Base-by-base conservation (phyloP, 2,888 invertebrate species). In the Oscheius sp. region DNA sequence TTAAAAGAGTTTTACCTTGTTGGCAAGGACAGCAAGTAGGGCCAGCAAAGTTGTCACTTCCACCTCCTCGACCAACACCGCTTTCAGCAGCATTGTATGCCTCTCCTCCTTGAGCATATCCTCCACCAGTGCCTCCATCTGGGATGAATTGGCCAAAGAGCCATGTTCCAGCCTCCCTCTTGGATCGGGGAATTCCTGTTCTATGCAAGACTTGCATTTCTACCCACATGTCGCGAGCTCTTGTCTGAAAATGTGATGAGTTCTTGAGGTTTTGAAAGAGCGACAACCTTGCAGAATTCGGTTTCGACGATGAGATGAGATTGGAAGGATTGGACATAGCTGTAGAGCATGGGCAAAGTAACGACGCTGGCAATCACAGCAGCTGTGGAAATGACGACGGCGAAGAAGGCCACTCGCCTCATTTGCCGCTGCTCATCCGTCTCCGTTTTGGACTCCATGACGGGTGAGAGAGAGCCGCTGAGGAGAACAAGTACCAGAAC, bases 341-440 rank as follows among this genome's bases (percentile, higher is more conserved):
- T 80, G 78, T 85, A 85, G 66, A 85, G 81, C 85, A 85, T 85
- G 53, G 85, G 85, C 69, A 85, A 77, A 2, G 85, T 85, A 64
- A 85, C 68, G n/a, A 68, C 45, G 31, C 58, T 45, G 48, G 84
- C 82, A 69, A 85, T 83, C 45, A 85, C 84, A 55, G 85, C 85
- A 33, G 83, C 85, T 55, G 85, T 85, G 12, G 85, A 85, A 63
- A 85, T 82, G 58, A 82, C 85, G 55, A 85, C 79, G 68, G 85
- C 85, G 65, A 84, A 85, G 75, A 85, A 85, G 70, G 85, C 85
- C 78, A 85, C 83, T 46, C 84, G 80, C 33, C 85, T 83, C 84
- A 84, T 48, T 31, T 61, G 61, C 29, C 61, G 61, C 45, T 61
- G 61, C 46, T 61, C 61, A 20, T 61, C 61, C 42, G 61, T 45